Evolutionary conservation across 2,888 invertebrate genomes (phyloP).

Genomic region (Eupithecia abbreviata): DNA sequence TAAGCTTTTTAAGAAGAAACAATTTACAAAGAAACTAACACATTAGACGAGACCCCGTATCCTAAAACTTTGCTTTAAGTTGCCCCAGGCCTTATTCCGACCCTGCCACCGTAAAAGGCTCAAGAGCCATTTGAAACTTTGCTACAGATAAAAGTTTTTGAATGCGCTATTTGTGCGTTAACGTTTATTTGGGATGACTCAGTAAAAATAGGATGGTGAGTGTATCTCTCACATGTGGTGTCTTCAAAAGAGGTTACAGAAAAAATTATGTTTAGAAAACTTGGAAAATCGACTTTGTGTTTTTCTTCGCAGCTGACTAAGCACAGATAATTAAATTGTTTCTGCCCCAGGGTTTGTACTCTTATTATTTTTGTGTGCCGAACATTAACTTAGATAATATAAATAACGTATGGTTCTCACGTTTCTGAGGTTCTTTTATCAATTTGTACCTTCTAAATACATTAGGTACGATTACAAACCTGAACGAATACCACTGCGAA

Average conservation of each 20-base stretch:
- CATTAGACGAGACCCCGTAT: background rate
- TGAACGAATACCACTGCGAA: background rate
- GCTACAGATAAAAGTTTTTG: constrained; percentile 41
- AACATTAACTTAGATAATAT: background rate
- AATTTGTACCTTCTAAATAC: background rate
- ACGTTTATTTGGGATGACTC: constrained; percentile 38
- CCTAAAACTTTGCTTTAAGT: constrained; percentile 8
- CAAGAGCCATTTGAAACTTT: constrained; percentile 46
- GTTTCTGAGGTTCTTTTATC: background rate
- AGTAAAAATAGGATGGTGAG: constrained; percentile 28
- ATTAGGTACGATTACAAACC: background rate
- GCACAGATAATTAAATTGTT: constrained; percentile 6
- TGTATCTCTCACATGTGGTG: constrained; percentile 27
- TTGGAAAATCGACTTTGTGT: background rate
- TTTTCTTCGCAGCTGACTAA: constrained; percentile 1
- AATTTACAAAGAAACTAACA: constrained; percentile 3
- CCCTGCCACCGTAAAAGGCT: constrained; percentile 36
- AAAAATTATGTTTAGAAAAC: background rate
- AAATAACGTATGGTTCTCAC: background rate
- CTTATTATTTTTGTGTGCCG: background rate
- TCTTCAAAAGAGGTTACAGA: background rate
- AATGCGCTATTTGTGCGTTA: constrained; percentile 40
- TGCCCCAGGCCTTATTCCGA: constrained; percentile 16
- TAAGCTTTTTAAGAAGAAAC: background rate
- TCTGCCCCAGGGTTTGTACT: background rate